phyloP scores from a whole-genome alignment of 2,888 invertebrate species.

The Eudasyphora cyanicolor region DNA sequence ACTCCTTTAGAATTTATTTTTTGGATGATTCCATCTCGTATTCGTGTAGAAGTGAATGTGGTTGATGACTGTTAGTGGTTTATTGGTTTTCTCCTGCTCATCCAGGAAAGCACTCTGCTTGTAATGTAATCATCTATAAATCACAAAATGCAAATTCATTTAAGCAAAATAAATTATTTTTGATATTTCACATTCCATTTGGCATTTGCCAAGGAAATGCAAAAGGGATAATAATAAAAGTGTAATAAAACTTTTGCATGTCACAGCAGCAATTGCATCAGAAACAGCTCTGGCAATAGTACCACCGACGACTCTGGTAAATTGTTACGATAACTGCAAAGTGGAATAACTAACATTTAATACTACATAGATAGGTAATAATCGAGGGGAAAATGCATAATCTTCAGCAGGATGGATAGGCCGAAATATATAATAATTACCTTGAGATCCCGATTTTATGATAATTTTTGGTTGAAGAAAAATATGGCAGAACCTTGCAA shows the following conservation, averaged over 20 bases:
- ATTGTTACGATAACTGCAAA: too few relatives aligned
- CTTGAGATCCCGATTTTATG: too few relatives aligned
- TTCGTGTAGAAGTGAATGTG: not conserved
- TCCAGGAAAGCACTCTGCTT: conserved; percentile 36
- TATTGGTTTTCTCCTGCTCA: conserved; percentile 29
- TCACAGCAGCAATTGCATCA: too few relatives aligned
- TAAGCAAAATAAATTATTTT: conserved; percentile 49
- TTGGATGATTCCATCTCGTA: not conserved
- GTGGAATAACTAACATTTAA: too few relatives aligned
- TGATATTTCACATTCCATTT: not conserved
- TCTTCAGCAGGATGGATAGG: too few relatives aligned
- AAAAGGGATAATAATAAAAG: not conserved
- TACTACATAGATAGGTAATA: too few relatives aligned
- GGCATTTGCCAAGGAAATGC: not conserved
- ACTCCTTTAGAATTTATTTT: conserved; percentile 13
- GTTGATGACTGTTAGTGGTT: not conserved
- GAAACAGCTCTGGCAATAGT: too few relatives aligned
- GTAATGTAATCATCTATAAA: conserved; percentile 47
- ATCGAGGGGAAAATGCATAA: too few relatives aligned
- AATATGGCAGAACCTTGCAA: too few relatives aligned
- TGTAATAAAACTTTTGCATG: not conserved
- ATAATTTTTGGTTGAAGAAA: too few relatives aligned
- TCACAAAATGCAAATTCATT: conserved; percentile 53
- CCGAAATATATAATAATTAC: too few relatives aligned
- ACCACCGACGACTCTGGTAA: too few relatives aligned